Evolutionary conservation across 2,888 invertebrate genomes (phyloP).

Genomic region (Apodemia hepburni): DNA sequence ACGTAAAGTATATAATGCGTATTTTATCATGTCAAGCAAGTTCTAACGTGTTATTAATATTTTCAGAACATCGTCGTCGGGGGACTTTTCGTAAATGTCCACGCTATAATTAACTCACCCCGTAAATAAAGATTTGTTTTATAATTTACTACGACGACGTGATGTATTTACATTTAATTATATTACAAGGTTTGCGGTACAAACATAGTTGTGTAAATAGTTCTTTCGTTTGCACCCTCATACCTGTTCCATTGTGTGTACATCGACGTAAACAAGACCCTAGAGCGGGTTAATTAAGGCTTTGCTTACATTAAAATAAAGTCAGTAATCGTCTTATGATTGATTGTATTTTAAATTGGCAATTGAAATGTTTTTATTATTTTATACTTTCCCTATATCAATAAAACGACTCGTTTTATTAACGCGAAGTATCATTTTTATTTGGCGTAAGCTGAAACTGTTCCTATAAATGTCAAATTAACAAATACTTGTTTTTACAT

Average conservation of each 20-base stretch:
- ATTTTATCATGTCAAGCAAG: not conserved
- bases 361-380: no score
- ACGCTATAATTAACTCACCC: not conserved
- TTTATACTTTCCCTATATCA: no score
- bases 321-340: slow-evolving; percentile 18
- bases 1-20: no score
- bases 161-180: slow-evolving; percentile 25
- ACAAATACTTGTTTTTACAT: no score
- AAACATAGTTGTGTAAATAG: slow-evolving; percentile 24
- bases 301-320: slow-evolving; percentile 22
- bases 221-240: slow-evolving; percentile 24
- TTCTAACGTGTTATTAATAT: not conserved
- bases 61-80: not conserved
- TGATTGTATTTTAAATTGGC: no score
- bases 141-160: slow-evolving; percentile 4
- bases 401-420: no score
- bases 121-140: slow-evolving; percentile 8
- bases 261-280: slow-evolving; percentile 31
- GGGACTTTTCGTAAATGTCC: slow-evolving; percentile 2
- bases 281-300: slow-evolving; percentile 35
- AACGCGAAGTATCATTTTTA: no score
- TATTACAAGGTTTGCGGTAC: slow-evolving; percentile 22
- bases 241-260: slow-evolving; percentile 20
- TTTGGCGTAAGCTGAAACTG: no score
- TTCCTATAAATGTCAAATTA: no score